Evolutionary conservation across 2,888 invertebrate species (phyloP), one percentile per base, ranked within the genome.

Genomic region (Magallana nippona): DNA sequence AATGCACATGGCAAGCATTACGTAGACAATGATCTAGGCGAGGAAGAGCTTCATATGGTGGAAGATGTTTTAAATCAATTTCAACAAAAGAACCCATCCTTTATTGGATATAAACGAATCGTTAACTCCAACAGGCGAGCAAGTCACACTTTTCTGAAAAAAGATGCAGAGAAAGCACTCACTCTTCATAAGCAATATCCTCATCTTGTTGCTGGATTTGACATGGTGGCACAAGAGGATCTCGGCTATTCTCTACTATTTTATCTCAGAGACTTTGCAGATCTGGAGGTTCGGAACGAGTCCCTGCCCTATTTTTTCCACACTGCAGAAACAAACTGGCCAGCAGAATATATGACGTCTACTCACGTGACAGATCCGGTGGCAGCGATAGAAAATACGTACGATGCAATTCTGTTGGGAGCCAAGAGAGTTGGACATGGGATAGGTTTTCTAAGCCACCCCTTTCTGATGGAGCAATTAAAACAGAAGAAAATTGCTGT

Each of bases 401-500:
- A 88, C 71, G 88, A 88, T 17, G 86, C 88, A 2, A 82, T 88
- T 11, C 58, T 88, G 57, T 83, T 87, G 2, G 85, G 85, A 1
- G 80, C 88, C 22, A 87, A 88, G 79, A 83, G 88, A 55, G 83
- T 88, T 44, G 88, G 88, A 0, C 88, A 88, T 82, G 88, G 88
- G 10, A 77, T 88, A 15, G 88, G 86, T 27, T 87, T 83, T 60
- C 71, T 85, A 10, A 81, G 84, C 15, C 88, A 88, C 81, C 88
- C 88, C 27, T 87, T 87, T 62, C 80, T 88, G 2, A 84, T 88
- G 85, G 84, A 86, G 27, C 44, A 85, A 1, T 32, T 88, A 19
- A 86, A 87, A 82, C 78, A 81, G 1, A 79, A 58, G 22, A 78
- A 86, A 19, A 87, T 88, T 19, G 87, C 88, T 0, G 27, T 88